phyloP scores from a whole-genome alignment of 2,888 invertebrate species.

The Scrobipalpa costella region DNA sequence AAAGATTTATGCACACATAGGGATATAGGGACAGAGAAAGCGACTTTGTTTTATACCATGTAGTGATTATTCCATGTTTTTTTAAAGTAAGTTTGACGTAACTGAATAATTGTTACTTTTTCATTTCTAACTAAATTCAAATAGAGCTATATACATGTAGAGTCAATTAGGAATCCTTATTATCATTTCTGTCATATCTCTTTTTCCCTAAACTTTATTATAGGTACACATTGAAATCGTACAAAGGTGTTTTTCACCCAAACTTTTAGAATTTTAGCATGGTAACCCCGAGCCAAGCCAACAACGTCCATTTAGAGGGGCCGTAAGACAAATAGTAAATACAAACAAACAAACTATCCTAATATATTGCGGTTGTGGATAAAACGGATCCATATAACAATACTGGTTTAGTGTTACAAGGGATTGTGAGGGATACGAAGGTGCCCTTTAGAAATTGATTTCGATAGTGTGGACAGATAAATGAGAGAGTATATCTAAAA shows the following conservation, averaged over 20 bases:
- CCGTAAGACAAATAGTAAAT: conserved; percentile 52
- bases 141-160: background rate
- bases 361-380: conserved; percentile 40
- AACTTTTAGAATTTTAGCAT: background rate
- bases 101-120: background rate
- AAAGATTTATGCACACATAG: too few species aligned
- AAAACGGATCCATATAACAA: conserved; percentile 36
- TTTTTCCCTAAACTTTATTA: too few species aligned
- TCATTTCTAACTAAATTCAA: conserved; percentile 19
- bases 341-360: conserved; percentile 46
- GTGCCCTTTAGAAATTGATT: conserved; percentile 27
- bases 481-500: background rate
- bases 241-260: background rate
- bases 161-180: background rate
- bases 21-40: too few species aligned
- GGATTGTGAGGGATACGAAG: conserved; percentile 28
- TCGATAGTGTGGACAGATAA: conserved; percentile 10
- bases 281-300: conserved; percentile 20
- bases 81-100: too few species aligned
- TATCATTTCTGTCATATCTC: too few species aligned
- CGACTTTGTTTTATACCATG: too few species aligned
- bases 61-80: too few species aligned
- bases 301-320: conserved; percentile 49
- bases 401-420: conserved; percentile 27
- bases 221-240: too few species aligned